Base-by-base conservation (phyloP, 2,113 vertebrate species). In the Phrynosoma blainvillii region DNA sequence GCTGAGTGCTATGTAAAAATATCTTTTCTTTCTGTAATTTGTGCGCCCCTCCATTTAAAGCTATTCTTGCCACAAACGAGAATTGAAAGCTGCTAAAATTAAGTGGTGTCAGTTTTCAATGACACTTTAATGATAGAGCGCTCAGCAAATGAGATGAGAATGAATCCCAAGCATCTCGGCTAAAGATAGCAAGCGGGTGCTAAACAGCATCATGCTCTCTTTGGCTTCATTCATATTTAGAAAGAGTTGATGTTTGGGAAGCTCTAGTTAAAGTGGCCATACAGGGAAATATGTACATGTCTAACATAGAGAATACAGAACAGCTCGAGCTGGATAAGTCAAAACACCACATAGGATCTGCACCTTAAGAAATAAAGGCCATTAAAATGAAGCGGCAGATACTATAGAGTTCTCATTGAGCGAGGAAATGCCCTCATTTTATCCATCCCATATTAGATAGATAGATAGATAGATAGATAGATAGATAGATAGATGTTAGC, bases 101-200 rank as follows among this genome's bases (percentile, higher is more conserved):
- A 99, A 98, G 98, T 98, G 97, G 97, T 98, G 98, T 98, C 98
- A 97, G 97, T 98, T 99, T 97, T 98, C 98, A 99, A 98, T 99
- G 98, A 99, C 98, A 99, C 98, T 98, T 98, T 98, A 98, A 98
- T 98, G 98, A 99, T 98, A 98, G 97, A 97, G 97, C 93, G 96
- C 98, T 98, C 97, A 94, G 96, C 96, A 97, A 98, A 98, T 97
- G 97, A 98, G 97, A 98, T 95, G 97, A 96, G 96, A 97, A 98
- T 97, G 97, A 97, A 98, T 98, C 96, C 97, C 96, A 62, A 98
- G 97, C 97, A 97, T 96, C 97, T 97, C 96, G 95, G 98, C 97
- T 98, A 97, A 98, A 98, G 98, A 98, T 97, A 98, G 97, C 94
- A 96, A 95, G 93, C 92, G 87, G 47, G 92, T 89, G 79, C 91